A percentile compares a stretch with the other conserved stretches of the same genome.
Conservation (phyloP, 1,140 invertebrate genomes). For the Drosophila funebris region DNA sequence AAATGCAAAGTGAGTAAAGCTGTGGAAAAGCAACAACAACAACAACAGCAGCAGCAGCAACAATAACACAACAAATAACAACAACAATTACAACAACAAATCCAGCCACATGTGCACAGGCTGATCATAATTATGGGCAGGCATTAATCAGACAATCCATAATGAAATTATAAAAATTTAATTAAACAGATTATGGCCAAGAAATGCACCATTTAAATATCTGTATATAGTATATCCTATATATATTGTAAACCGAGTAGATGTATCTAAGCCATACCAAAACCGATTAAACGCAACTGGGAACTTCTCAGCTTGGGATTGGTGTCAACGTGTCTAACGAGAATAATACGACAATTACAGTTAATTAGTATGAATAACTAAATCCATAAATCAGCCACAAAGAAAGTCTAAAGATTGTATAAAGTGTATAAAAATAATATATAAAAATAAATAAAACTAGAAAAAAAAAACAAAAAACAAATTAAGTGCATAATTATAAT, state of each 20-base stretch:
- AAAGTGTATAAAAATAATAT: constrained; percentile 49
- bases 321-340: constrained; percentile 61
- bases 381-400: constrained; percentile 52
- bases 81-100: constrained; percentile 16
- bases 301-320: constrained; percentile 61
- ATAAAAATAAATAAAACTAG: background rate
- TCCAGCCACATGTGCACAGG: constrained; percentile 50
- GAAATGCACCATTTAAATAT: constrained; percentile 16
- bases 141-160: constrained; percentile 76
- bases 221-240: background rate
- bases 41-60: constrained; percentile 19
- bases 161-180: constrained; percentile 75
- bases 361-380: constrained; percentile 62
- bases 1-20: constrained; percentile 65
- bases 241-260: constrained; percentile 1
- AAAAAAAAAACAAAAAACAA: no score
- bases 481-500: background rate
- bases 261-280: constrained; percentile 4
- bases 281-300: constrained; percentile 45
- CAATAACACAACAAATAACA: constrained; percentile 23
- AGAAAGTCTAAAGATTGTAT: constrained; percentile 40
- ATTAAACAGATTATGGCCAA: constrained; percentile 60
- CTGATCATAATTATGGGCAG: constrained; percentile 70
- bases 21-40: constrained; percentile 43
- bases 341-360: constrained; percentile 63